Evolutionary conservation across 2,797 vertebrate genomes (phyloP).

Genomic region (Cynodonichthys magdalenae): DNA sequence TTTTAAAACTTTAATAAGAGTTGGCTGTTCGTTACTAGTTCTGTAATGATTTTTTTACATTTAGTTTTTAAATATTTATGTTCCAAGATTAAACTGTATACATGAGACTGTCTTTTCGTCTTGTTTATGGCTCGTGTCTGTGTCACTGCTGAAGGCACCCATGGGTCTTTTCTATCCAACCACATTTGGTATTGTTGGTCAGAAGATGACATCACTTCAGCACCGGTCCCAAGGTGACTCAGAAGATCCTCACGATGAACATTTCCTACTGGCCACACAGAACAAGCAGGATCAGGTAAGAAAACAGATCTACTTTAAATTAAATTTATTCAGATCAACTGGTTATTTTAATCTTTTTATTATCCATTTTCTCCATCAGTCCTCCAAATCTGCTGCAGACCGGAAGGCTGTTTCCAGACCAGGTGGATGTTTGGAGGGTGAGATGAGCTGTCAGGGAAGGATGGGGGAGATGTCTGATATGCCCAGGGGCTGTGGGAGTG

Average conservation of each 20-base stretch:
- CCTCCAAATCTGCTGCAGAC: constrained; percentile 91
- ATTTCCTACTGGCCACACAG: constrained; percentile 94
- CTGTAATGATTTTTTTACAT: background rate
- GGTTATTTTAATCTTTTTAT: background rate
- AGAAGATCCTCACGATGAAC: constrained; percentile 96
- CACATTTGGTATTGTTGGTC: constrained; percentile 95
- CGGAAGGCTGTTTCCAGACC: constrained; percentile 87
- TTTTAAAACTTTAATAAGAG: background rate
- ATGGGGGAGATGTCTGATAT: constrained; percentile 73
- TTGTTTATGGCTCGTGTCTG: background rate
- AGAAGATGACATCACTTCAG: constrained; percentile 95
- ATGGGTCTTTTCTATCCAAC: constrained; percentile 98
- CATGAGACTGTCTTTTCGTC: background rate
- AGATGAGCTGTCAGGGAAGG: constrained; percentile 84
- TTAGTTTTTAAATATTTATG: background rate
- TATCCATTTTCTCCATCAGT: constrained; percentile 73
- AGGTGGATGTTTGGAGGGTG: constrained; percentile 85
- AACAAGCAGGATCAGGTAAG: constrained; percentile 97
- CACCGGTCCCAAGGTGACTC: constrained; percentile 93
- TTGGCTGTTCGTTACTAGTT: background rate
- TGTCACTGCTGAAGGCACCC: constrained; percentile 82
- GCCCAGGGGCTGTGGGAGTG: constrained; percentile 60
- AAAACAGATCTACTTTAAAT: background rate
- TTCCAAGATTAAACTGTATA: background rate
- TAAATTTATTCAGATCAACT: background rate